phyloP scores from a whole-genome alignment of 2,797 vertebrate species.

The Karalla daura region DNA sequence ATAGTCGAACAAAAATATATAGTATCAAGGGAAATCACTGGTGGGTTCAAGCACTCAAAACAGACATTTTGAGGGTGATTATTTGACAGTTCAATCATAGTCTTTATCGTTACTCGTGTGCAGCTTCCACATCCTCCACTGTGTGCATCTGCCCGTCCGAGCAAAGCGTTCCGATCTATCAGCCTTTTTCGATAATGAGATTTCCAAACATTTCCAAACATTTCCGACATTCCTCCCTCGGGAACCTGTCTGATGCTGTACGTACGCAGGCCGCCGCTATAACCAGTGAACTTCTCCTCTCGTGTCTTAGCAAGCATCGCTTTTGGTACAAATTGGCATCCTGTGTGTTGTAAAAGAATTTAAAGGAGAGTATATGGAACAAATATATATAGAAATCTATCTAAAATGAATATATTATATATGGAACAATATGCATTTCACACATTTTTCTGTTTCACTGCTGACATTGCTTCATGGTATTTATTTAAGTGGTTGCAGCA shows the following conservation, averaged over 20 bases:
- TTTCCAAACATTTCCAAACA: not conserved
- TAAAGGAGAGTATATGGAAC: slow-evolving; percentile 82
- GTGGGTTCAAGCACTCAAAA: not conserved
- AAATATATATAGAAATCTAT: slow-evolving; percentile 80
- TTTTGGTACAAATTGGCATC: slow-evolving; percentile 84
- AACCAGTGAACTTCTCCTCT: slow-evolving; percentile 73
- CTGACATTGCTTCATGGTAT: slow-evolving; percentile 75
- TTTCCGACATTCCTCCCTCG: slow-evolving; percentile 18
- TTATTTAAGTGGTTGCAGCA: slow-evolving; percentile 81
- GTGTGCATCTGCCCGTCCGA: slow-evolving; percentile 32
- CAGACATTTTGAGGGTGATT: not conserved
- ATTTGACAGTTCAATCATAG: not conserved
- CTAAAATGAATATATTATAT: slow-evolving; percentile 77
- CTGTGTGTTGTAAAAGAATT: slow-evolving; percentile 83
- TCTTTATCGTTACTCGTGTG: no score
- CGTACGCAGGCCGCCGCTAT: slow-evolving; percentile 65
- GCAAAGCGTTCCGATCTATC: not conserved
- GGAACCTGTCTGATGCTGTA: slow-evolving; percentile 62
- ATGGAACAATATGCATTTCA: slow-evolving; percentile 71
- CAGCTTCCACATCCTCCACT: not conserved
- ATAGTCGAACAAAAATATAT: not conserved
- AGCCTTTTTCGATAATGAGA: not conserved
- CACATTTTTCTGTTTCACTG: slow-evolving; percentile 67
- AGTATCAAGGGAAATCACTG: not conserved
- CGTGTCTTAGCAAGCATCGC: slow-evolving; percentile 75